Evolutionary conservation across 2,113 vertebrate genomes (phyloP).

Genomic region (Psittacula cyanocephala): DNA sequence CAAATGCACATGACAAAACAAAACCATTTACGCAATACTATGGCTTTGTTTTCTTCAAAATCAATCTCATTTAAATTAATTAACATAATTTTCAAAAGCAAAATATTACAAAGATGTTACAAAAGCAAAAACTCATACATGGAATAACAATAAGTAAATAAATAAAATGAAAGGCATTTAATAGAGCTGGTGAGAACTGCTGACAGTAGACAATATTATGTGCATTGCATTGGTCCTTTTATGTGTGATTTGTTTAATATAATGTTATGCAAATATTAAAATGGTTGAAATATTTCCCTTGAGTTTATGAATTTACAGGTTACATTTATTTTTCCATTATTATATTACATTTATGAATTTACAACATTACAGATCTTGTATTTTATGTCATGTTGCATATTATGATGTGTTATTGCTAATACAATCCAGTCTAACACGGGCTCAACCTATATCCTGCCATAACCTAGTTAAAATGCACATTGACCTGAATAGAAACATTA

Average conservation of each 20-base stretch:
- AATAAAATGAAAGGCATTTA: neutral
- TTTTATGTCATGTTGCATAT: neutral
- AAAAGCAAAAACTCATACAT: conserved; percentile 24
- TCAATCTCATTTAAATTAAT: conserved; percentile 4
- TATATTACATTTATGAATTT: neutral
- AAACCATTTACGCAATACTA: neutral
- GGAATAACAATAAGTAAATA: neutral
- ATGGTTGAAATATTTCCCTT: neutral
- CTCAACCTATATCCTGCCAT: neutral
- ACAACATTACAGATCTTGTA: neutral
- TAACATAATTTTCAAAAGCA: conserved; percentile 34
- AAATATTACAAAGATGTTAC: conserved; percentile 1
- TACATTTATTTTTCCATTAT: neutral
- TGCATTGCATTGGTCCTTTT: neutral
- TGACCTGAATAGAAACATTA: neutral
- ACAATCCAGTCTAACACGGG: neutral
- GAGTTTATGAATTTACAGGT: neutral
- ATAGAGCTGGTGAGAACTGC: neutral
- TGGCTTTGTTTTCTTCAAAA: conserved; percentile 19
- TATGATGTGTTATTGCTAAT: neutral
- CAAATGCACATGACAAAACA: conserved; percentile 1
- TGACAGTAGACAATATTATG: neutral
- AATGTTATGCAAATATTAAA: neutral
- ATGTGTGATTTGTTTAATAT: neutral
- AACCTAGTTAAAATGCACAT: neutral